Evolutionary conservation across 2,888 invertebrate species (phyloP).

Genomic region (Pristionchus maxplancki): DNA sequence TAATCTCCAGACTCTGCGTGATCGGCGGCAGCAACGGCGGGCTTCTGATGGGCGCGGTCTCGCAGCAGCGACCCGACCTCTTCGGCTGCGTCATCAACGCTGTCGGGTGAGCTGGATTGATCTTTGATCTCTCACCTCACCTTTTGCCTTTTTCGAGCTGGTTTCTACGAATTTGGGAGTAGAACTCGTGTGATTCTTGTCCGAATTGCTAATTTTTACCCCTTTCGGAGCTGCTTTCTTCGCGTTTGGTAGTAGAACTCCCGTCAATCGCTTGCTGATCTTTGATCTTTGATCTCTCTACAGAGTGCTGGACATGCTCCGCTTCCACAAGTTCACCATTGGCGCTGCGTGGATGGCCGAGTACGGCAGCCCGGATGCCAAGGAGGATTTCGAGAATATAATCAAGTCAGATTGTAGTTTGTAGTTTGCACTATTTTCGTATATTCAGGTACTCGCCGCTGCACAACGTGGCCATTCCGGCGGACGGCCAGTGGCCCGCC

Average conservation of each 20-base stretch:
- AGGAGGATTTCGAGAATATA: conserved; percentile 89
- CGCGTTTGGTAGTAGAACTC: too few species aligned
- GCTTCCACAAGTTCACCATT: conserved; percentile 98
- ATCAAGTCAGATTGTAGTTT: conserved; percentile 82
- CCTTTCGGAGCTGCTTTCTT: too few species aligned
- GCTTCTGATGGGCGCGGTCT: conserved; percentile 92
- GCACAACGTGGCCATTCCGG: conserved; percentile 89
- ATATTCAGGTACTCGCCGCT: conserved; percentile 91
- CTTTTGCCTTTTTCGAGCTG: background rate
- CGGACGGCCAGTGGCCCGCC: conserved; percentile 87
- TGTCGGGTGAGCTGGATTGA: conserved; percentile 86
- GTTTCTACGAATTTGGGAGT: too few species aligned
- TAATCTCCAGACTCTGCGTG: conserved; percentile 83
- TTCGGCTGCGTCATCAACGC: conserved; percentile 93
- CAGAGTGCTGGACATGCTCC: conserved; percentile 96
- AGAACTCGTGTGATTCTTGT: too few species aligned
- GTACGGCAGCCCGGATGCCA: conserved; percentile 91
- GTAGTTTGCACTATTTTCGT: too few species aligned
- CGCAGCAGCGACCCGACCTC: conserved; percentile 94
- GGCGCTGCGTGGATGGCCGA: conserved; percentile 97
- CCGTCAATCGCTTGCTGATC: too few species aligned
- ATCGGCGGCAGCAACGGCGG: conserved; percentile 98
- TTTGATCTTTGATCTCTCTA: conserved; percentile 14
- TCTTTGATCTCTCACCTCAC: background rate
- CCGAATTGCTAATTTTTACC: too few species aligned